These are phyloP conservation scores for Drosophila mayaguana DNA, from an alignment of 2,888 invertebrate species.

Conservation along the genomic window DNA sequence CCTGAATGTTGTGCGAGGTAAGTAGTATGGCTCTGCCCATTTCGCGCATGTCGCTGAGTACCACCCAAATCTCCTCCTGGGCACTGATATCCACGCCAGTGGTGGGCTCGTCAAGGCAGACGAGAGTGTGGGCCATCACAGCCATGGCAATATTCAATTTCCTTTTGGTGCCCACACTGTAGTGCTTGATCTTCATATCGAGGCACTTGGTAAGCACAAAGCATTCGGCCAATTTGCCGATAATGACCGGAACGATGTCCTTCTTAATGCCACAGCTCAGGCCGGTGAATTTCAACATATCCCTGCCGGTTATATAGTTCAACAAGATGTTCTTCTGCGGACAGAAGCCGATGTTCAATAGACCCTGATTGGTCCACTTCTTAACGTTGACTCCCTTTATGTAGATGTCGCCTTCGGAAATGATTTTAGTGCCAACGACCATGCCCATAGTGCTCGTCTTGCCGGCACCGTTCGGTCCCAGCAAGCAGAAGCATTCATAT, in stretches of 20 bases:
- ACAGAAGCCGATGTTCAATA: conserved; percentile 88
- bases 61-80: conserved; percentile 91
- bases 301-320: conserved; percentile 89
- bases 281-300: conserved; percentile 88
- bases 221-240: conserved; percentile 82
- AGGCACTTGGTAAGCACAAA: conserved; percentile 87
- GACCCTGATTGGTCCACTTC: conserved; percentile 86
- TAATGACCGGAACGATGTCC: conserved; percentile 61
- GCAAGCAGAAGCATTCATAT: conserved; percentile 91
- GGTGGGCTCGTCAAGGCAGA: conserved; percentile 89
- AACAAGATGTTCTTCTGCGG: conserved; percentile 90
- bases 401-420: conserved; percentile 89
- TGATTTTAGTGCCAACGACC: conserved; percentile 91
- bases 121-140: conserved; percentile 88
- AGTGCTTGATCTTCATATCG: conserved; percentile 86
- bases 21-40: conserved; percentile 90
- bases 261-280: conserved; percentile 87
- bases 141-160: conserved; percentile 90
- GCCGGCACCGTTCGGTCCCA: conserved; percentile 94
- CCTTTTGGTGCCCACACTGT: conserved; percentile 90
- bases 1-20: conserved; percentile 93
- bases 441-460: conserved; percentile 94
- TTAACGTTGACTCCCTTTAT: conserved; percentile 87
- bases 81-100: conserved; percentile 85
- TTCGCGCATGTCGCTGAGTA: conserved; percentile 88